These are phyloP conservation scores for Uloborus plumipes DNA, from an alignment of 2,888 invertebrate genomes.

Conservation along the genomic window DNA sequence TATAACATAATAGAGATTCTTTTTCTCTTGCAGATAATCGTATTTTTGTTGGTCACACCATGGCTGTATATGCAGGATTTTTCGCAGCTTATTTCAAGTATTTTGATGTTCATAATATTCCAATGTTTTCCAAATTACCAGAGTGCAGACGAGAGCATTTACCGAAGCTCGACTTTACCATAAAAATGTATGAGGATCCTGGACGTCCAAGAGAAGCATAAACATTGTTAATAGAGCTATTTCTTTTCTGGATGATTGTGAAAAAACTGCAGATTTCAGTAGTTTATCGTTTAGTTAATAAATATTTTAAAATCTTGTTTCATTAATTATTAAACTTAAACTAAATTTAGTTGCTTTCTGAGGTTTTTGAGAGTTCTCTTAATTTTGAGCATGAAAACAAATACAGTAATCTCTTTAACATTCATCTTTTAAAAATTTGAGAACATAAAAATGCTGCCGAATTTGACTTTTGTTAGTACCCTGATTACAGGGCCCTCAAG, in stretches of 20 bases:
- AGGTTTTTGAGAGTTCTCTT: too few relatives aligned
- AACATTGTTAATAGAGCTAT: neutral
- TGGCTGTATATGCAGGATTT: constrained; percentile 7
- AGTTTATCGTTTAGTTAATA: constrained; percentile 3
- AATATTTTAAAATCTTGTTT: constrained; percentile 1
- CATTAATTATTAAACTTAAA: neutral
- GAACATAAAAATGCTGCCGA: too few relatives aligned
- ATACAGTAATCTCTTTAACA: too few relatives aligned
- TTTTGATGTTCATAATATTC: constrained; percentile 10
- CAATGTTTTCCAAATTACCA: neutral
- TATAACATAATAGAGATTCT: too few relatives aligned
- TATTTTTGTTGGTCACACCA: constrained; percentile 7
- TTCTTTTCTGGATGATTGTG: too few relatives aligned
- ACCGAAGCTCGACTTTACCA: constrained; percentile 11
- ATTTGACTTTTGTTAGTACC: too few relatives aligned
- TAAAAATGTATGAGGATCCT: constrained; percentile 44
- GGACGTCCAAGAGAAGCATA: constrained; percentile 30
- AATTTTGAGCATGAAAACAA: too few relatives aligned
- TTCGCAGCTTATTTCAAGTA: constrained; percentile 11
- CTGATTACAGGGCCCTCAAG: too few relatives aligned
- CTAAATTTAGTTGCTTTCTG: too few relatives aligned
- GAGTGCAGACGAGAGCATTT: too few relatives aligned
- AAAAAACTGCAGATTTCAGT: neutral
- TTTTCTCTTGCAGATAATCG: constrained; percentile 30
- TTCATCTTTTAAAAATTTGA: too few relatives aligned